These are phyloP conservation scores for Limnephilus auricula DNA, from an alignment of 2,888 invertebrate species.

Conservation along the genomic window DNA sequence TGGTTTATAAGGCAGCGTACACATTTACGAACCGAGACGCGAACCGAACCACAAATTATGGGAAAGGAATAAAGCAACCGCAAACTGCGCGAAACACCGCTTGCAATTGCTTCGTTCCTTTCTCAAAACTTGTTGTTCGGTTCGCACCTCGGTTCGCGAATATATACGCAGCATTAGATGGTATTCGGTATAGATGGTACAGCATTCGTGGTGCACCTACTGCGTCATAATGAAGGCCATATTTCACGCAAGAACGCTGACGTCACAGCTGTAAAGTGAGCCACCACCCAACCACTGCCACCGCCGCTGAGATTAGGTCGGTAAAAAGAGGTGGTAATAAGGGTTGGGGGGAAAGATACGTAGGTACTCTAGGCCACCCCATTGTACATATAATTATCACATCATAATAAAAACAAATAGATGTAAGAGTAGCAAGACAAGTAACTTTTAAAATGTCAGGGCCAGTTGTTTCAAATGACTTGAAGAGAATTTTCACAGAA, in stretches of 20 bases:
- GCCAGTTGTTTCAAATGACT: too few relatives aligned
- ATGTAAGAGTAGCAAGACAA: not conserved
- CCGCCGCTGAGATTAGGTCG: conserved; percentile 15
- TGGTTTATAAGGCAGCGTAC: too few relatives aligned
- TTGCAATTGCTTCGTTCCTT: too few relatives aligned
- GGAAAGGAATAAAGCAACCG: too few relatives aligned
- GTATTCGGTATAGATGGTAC: too few relatives aligned
- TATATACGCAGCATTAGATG: too few relatives aligned
- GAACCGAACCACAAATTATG: too few relatives aligned
- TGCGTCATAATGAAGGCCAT: conserved; percentile 59
- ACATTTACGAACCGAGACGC: too few relatives aligned
- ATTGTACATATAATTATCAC: not conserved
- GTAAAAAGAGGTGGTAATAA: not conserved
- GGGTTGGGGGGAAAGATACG: not conserved
- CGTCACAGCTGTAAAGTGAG: conserved; percentile 42
- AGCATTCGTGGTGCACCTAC: conserved; percentile 3
- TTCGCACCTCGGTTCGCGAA: too few relatives aligned
- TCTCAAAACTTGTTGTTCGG: too few relatives aligned
- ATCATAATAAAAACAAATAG: not conserved
- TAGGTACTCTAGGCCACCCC: not conserved
- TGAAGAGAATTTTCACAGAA: too few relatives aligned
- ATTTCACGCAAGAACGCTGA: conserved; percentile 50
- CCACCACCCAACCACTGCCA: conserved; percentile 5
- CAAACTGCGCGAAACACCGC: too few relatives aligned
- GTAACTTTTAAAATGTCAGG: not conserved